Percentiles rank a stretch among this genome's conserved stretches.
These are phyloP conservation scores for Fragum sueziense DNA, from an alignment of 2,888 invertebrate species.

Conservation along the genomic window DNA sequence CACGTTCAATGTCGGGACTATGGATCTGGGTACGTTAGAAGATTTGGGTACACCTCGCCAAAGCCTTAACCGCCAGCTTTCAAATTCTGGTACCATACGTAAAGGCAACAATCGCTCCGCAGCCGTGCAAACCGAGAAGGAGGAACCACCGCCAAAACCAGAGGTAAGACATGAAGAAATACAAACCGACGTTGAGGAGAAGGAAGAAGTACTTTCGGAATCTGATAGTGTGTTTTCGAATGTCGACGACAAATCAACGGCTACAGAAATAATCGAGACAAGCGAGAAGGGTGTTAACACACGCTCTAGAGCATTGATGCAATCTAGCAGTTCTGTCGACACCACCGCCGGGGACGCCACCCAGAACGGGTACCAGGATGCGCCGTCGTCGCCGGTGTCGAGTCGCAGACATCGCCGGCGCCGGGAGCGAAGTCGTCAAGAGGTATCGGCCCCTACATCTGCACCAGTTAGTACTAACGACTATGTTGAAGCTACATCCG, in stretches of 20 bases:
- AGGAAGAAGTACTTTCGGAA: conserved; percentile 48
- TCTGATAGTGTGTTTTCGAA: conserved; percentile 58
- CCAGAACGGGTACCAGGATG: conserved; percentile 55
- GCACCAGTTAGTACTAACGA: conserved; percentile 57
- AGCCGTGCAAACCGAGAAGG: conserved; percentile 63
- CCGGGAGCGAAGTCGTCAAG: conserved; percentile 68
- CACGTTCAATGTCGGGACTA: conserved; percentile 76
- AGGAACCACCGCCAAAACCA: conserved; percentile 62
- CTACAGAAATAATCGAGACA: conserved; percentile 71
- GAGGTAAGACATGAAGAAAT: conserved; percentile 51
- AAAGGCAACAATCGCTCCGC: conserved; percentile 55
- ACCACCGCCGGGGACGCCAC: conserved; percentile 52
- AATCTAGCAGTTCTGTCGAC: conserved; percentile 54
- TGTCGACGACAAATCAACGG: conserved; percentile 68
- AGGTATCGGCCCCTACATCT: conserved; percentile 68
- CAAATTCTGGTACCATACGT: conserved; percentile 55
- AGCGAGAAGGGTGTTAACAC: conserved; percentile 79
- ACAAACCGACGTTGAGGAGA: conserved; percentile 64
- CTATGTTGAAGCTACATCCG: conserved; percentile 50
- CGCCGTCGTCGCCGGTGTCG: conserved; percentile 53
- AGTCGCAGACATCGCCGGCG: conserved; percentile 67
- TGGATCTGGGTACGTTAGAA: conserved; percentile 80
- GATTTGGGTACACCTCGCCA: conserved; percentile 77
- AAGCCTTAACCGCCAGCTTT: conserved; percentile 56
- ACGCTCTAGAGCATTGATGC: conserved; percentile 70